Base-by-base conservation (phyloP, 2,113 vertebrate species). In the Heteronetta atricapilla region DNA sequence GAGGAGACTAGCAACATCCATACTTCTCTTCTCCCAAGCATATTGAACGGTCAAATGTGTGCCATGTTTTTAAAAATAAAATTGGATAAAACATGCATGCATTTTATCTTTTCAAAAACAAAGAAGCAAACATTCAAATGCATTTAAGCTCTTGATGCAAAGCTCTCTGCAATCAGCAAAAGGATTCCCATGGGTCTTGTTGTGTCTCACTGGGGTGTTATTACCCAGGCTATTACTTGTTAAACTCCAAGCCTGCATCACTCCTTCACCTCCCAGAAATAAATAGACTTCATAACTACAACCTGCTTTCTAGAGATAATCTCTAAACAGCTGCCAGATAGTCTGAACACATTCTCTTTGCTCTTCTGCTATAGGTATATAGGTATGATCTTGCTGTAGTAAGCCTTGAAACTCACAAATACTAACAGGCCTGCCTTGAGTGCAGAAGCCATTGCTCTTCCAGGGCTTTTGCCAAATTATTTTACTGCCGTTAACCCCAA, bases 21-120 rank as follows among this genome's bases (percentile, higher is more conserved):
- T 16, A 18, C 3, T 6, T 40, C 33, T 22, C 26, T 58, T 38
- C 12, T 21, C 6, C 44, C 59, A 28, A 13, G 22, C 13, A 78
- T 17, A 22, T 1, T 38, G 31, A 31, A 25, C 18, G 25, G 7
- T 25, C 64, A 59, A 46, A 33, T 0, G 3, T 1, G 5, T 10
- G 33, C 8, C 10, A 13, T 1, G 2, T 9, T 15, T 28, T 64
- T 29, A 3, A 36, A 46, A 86, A 50, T n/a, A 31, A 56, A 72
- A 56, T 3, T 11, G 13, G 20, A 38, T 28, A 63, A 89, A 63
- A 36, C 3, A 42, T 11, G 34, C 10, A 19, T 4, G 8, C 6
- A 31, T 69, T 82, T 56, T 5, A 17, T 44, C 60, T 44, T 56
- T 15, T 12, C n/a, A 75, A 33, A 88, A 81, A 56, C 11, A 44